A percentile compares a stretch with the other conserved stretches of the same genome.
phyloP scores from a whole-genome alignment of 2,113 vertebrate species.

The Oostethus manadensis region DNA sequence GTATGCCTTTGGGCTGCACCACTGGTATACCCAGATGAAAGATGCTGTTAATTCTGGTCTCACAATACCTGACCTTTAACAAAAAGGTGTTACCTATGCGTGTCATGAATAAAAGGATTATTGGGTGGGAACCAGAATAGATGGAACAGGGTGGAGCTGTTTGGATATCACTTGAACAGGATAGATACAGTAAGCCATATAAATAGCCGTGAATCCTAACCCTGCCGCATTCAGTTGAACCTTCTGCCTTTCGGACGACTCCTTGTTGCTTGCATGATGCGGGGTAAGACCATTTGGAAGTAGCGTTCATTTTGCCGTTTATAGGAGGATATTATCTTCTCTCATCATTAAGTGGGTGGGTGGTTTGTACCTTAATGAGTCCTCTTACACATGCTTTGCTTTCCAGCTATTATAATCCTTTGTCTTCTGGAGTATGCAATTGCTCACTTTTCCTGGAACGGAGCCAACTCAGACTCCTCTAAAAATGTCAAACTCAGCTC shows the following conservation, averaged over 20 bases:
- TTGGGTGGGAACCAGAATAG: not conserved
- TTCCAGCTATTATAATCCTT: constrained; percentile 26
- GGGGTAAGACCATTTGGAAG: constrained; percentile 48
- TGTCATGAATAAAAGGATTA: not conserved
- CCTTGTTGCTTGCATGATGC: constrained; percentile 43
- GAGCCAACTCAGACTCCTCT: not conserved
- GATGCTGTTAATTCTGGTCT: too few relatives aligned
- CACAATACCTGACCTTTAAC: constrained; percentile 38
- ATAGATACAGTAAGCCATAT: constrained; percentile 2
- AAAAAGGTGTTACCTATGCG: constrained; percentile 20
- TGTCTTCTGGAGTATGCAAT: constrained; percentile 30
- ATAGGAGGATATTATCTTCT: not conserved
- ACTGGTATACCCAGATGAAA: too few relatives aligned
- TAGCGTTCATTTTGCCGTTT: not conserved
- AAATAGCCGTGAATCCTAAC: constrained; percentile 29
- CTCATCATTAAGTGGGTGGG: not conserved
- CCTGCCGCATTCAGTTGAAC: constrained; percentile 4
- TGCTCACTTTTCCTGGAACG: constrained; percentile 1
- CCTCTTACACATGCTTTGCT: not conserved
- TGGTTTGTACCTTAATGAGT: too few relatives aligned
- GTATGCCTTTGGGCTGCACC: too few relatives aligned
- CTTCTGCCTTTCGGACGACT: constrained; percentile 9
- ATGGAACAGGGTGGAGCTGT: constrained; percentile 20
- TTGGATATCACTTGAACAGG: not conserved
- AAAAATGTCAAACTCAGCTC: not conserved